These are phyloP conservation scores for Dryocosmus kuriphilus DNA, from an alignment of 2,888 invertebrate species.

Conservation along the genomic window DNA sequence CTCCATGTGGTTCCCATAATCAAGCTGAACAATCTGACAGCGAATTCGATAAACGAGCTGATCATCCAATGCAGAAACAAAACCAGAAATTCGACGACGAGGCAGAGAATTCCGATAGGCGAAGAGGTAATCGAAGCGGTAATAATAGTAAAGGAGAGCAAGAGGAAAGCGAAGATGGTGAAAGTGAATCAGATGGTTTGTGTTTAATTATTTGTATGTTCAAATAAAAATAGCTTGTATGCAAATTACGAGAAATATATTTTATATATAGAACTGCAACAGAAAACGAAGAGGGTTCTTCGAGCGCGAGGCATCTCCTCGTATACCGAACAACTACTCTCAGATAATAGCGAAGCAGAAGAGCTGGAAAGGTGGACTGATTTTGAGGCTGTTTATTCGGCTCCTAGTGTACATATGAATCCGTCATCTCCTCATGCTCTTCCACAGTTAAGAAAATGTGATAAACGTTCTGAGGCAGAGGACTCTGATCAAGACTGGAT, in stretches of 20 bases:
- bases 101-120: constrained; percentile 30
- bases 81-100: constrained; percentile 8
- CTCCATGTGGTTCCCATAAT: constrained; percentile 62
- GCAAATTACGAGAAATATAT: not conserved
- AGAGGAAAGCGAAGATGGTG: constrained; percentile 50
- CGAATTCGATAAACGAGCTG: constrained; percentile 45
- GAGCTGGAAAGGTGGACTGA: constrained; percentile 72
- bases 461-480: constrained; percentile 64
- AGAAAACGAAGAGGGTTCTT: constrained; percentile 67
- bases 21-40: constrained; percentile 39
- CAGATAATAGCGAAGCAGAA: constrained; percentile 69
- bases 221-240: not conserved
- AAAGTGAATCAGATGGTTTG: constrained; percentile 53
- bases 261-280: constrained; percentile 37
- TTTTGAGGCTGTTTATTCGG: constrained; percentile 65
- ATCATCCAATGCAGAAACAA: constrained; percentile 30
- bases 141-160: constrained; percentile 49
- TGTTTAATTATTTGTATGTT: not conserved
- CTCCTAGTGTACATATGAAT: constrained; percentile 63
- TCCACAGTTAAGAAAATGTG: constrained; percentile 59
- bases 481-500: constrained; percentile 76
- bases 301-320: constrained; percentile 73
- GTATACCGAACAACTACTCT: constrained; percentile 72
- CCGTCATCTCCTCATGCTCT: constrained; percentile 61
- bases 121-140: constrained; percentile 42